Percentiles rank a stretch among this genome's conserved stretches.
Evolutionary conservation across 2,113 vertebrate genomes (phyloP).

Genomic region (Centropus bengalensis): DNA sequence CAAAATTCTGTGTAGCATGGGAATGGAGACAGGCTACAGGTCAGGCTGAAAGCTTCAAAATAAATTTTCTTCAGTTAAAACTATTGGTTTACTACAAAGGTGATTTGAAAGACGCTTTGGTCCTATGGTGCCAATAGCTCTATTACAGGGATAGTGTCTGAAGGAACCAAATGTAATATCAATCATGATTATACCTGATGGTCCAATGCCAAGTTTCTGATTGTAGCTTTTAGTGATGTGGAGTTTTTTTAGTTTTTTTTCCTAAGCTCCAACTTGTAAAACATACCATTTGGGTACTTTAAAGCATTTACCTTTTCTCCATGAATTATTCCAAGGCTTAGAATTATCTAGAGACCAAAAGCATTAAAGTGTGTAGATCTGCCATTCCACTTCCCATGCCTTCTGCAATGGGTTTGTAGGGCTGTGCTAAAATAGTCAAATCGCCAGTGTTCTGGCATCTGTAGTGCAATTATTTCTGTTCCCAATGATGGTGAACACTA

Average conservation of each 20-base stretch:
- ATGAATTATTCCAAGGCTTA: background rate
- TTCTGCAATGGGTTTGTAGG: background rate
- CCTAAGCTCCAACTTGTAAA: background rate
- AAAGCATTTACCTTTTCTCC: background rate
- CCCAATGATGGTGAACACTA: background rate
- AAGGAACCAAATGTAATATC: background rate
- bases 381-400: background rate
- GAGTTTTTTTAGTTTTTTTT: background rate
- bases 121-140: background rate
- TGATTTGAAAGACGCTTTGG: background rate
- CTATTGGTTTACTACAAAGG: background rate
- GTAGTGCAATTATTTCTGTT: background rate
- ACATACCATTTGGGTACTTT: accelerated
- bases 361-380: background rate
- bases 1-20: background rate
- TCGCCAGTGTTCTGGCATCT: background rate
- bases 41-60: background rate
- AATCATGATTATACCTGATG: background rate
- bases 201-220: background rate
- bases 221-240: background rate
- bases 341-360: background rate
- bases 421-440: background rate
- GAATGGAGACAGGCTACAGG: background rate
- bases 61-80: background rate
- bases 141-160: background rate